These are phyloP conservation scores for Anoplius nigerrimus DNA, from an alignment of 2,888 invertebrate genomes.

Conservation along the genomic window DNA sequence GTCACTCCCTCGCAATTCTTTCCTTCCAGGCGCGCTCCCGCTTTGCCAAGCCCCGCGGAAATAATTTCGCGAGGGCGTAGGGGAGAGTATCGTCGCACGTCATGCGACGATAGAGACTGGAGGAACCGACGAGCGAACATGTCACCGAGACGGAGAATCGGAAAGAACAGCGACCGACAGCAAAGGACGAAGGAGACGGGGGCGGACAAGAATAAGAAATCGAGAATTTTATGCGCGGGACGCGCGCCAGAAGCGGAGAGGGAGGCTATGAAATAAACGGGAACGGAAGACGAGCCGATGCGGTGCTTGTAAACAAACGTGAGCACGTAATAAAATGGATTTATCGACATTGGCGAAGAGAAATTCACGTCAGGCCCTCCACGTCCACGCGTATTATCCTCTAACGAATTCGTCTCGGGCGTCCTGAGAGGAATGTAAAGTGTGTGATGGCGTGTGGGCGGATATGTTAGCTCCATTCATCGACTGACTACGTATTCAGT, in stretches of 20 bases:
- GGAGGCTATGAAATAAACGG: not conserved
- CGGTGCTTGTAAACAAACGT: conserved; percentile 23
- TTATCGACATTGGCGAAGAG: conserved; percentile 26
- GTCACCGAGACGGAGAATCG: conserved; percentile 19
- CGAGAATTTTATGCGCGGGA: too few species aligned
- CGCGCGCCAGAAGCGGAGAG: too few species aligned
- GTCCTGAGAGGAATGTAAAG: too few species aligned
- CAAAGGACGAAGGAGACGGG: too few species aligned
- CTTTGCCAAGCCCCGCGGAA: conserved; percentile 53
- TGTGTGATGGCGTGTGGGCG: too few species aligned
- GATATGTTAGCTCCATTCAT: too few species aligned
- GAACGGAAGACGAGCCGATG: not conserved
- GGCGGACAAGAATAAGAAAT: not conserved
- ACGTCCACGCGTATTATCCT: not conserved
- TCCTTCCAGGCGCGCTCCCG: conserved; percentile 20
- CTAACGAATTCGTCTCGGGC: too few species aligned
- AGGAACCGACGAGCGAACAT: not conserved
- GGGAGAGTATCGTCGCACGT: conserved; percentile 10
- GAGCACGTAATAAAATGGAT: conserved; percentile 27
- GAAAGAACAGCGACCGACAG: conserved; percentile 25
- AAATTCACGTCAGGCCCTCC: not conserved
- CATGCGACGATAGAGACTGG: not conserved
- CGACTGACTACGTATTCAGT: too few species aligned
- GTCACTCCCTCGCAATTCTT: not conserved
- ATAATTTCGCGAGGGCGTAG: conserved; percentile 42